Percentiles rank a stretch among this genome's conserved stretches.
Evolutionary conservation across 2,113 vertebrate species (phyloP).

Genomic region (Misgurnus anguillicaudatus): DNA sequence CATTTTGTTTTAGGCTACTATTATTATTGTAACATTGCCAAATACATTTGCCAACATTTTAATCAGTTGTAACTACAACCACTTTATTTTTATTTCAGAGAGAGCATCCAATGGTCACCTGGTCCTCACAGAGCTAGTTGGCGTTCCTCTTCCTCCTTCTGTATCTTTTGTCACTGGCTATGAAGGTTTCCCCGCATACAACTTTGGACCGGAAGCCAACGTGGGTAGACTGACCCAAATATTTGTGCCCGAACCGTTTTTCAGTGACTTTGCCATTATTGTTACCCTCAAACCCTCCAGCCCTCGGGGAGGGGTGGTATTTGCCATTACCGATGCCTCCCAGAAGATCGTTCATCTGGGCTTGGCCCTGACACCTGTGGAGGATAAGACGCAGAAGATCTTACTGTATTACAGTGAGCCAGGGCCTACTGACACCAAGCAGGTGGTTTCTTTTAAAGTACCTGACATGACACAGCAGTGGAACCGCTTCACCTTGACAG

Average conservation of each 20-base stretch:
- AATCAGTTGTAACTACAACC: slow-evolving; percentile 2
- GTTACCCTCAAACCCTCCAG: slow-evolving; percentile 83
- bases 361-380: slow-evolving; percentile 80
- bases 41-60: not conserved
- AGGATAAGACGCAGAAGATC: slow-evolving; percentile 84
- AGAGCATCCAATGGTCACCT: slow-evolving; percentile 71
- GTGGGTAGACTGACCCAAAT: slow-evolving; percentile 88
- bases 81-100: slow-evolving; percentile 67
- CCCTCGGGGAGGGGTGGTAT: slow-evolving; percentile 80
- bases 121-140: slow-evolving; percentile 91
- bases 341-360: slow-evolving; percentile 91
- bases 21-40: too few relatives aligned
- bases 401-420: slow-evolving; percentile 90
- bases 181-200: slow-evolving; percentile 92
- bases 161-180: slow-evolving; percentile 93
- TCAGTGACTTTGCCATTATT: slow-evolving; percentile 82
- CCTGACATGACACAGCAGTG: slow-evolving; percentile 87
- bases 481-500: slow-evolving; percentile 83
- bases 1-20: not conserved
- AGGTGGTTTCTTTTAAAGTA: slow-evolving; percentile 88
- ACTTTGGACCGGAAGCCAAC: slow-evolving; percentile 85
- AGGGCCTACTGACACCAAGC: slow-evolving; percentile 73
- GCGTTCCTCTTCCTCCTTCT: slow-evolving; percentile 91
- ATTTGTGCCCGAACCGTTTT: slow-evolving; percentile 85
- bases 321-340: slow-evolving; percentile 89